phyloP scores from a whole-genome alignment of 2,888 invertebrate genomes.

The Drosophila peninsularis region DNA sequence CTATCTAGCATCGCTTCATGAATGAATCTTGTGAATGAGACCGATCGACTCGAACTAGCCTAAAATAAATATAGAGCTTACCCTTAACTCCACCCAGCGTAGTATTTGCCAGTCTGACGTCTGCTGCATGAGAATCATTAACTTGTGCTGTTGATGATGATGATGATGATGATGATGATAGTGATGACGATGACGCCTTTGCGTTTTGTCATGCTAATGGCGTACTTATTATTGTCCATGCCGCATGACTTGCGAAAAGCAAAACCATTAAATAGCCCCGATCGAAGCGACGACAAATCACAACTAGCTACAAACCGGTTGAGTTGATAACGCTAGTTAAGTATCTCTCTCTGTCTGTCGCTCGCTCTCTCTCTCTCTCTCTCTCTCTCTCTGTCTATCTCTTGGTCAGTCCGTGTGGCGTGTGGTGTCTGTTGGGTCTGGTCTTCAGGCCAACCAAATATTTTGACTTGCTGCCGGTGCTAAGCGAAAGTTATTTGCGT shows the following conservation, averaged over 20 bases:
- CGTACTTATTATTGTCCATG: conserved; percentile 45
- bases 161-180: not conserved
- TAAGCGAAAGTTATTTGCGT: conserved; percentile 48
- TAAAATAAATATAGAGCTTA: not conserved
- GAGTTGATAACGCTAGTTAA: conserved; percentile 6
- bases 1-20: not conserved
- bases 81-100: too few species aligned
- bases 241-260: conserved; percentile 59
- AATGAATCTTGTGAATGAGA: conserved; percentile 14
- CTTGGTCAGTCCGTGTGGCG: not conserved
- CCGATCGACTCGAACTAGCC: not conserved
- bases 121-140: not conserved
- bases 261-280: conserved; percentile 17
- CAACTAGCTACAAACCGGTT: conserved; percentile 32
- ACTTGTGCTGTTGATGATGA: not conserved
- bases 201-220: conserved; percentile 15
- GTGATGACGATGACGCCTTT: conserved; percentile 12
- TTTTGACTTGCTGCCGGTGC: conserved; percentile 11
- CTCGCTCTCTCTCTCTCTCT: conserved; percentile 1
- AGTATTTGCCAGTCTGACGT: too few species aligned
- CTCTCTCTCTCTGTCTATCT: not conserved
- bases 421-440: not conserved
- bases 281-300: conserved; percentile 45
- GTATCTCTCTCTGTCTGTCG: not conserved
- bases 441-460: conserved; percentile 8